Base-by-base conservation (phyloP, 2,888 invertebrate species). In the Drosophila tanythrix region DNA sequence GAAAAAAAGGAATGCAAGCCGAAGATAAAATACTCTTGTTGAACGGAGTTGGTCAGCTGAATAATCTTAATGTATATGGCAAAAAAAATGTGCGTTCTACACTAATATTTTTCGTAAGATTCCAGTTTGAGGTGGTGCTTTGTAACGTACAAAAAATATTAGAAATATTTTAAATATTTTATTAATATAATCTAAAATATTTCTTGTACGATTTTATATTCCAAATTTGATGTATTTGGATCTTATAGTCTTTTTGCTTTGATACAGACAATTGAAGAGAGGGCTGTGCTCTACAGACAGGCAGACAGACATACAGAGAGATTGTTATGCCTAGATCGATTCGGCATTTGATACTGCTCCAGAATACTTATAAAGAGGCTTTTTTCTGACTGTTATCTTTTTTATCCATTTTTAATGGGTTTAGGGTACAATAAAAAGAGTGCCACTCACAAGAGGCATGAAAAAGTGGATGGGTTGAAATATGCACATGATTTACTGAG, bases 401-500 rank as follows among this genome's bases (percentile, higher is more conserved):
- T 15, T 46, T 46, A 4, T 4, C 21, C 15, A 46, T 15, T 25
- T 46, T 46, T 15, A 46, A 13, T n/a, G 43, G 2, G 2, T 11
- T 43, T 43, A 6, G n/a, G 43, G n/a, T 3, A 74, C 50, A 75
- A 60, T 50, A 50, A 50, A 50, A 52, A 18, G 4, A 51, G 8
- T 40, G 40, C 0, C 15, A 53, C 48, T 55, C 25, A 70, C 31
- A 46, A 21, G 69, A 33, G 73, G 21, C 46, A 52, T 38, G 27
- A 61, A 59, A 31, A 27, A 29, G n/a, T 40, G 21, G 46, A 56
- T 18, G 72, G 74, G 56, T 69, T 83, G n/a, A 36, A 90, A 87
- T 83, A 87, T 85, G 90, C 66, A 81, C 89, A 85, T 90, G 71
- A 89, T 83, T 90, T 88, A 63, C 63, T 59, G 55, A 81, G 55